Conservation (phyloP, 2,113 vertebrate species). For the Myiozetetes cayanensis region DNA sequence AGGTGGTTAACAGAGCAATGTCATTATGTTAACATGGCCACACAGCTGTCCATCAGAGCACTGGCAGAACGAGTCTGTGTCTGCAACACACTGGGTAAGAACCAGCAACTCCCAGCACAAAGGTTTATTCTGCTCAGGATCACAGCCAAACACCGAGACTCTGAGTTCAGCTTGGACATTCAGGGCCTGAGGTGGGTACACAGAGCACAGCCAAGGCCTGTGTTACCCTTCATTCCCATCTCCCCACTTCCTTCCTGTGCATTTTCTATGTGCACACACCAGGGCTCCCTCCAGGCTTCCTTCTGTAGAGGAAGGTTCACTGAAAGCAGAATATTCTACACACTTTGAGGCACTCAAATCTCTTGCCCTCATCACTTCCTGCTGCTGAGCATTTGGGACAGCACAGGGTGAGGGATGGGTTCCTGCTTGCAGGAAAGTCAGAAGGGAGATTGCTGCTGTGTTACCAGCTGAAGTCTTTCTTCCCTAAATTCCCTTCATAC, state of each 20-base stretch:
- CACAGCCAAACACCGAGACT: background rate
- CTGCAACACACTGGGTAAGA: background rate
- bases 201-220: background rate
- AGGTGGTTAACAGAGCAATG: background rate
- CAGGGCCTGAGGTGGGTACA: background rate
- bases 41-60: background rate
- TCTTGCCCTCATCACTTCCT: background rate
- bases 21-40: background rate
- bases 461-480: background rate
- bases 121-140: background rate
- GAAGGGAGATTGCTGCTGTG: background rate
- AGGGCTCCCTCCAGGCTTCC: background rate
- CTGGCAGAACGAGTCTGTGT: background rate
- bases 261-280: background rate
- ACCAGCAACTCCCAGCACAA: background rate
- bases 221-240: background rate
- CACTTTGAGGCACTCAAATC: background rate
- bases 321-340: background rate
- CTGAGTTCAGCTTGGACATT: background rate
- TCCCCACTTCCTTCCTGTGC: background rate
- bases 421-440: background rate
- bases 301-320: background rate
- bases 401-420: background rate
- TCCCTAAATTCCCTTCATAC: background rate
- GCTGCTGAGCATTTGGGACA: background rate